These are phyloP conservation scores for Apis florea DNA, from an alignment of 1,140 invertebrate species.

Conservation along the genomic window DNA sequence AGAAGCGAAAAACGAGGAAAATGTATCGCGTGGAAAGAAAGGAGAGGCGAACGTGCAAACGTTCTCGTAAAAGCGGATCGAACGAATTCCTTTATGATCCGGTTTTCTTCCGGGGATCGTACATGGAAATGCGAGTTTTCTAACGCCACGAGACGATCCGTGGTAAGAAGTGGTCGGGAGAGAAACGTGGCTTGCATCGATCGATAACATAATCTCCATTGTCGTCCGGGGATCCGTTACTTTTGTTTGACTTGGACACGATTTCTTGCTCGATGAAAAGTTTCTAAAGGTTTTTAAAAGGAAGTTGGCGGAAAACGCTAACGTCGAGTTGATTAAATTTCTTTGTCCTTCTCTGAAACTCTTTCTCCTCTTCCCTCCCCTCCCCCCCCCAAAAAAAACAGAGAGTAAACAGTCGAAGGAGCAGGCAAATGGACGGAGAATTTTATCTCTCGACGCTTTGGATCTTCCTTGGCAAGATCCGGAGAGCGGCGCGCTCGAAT, in stretches of 20 bases:
- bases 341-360: not conserved
- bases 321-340: conserved; percentile 42
- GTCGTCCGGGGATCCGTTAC: not conserved
- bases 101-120: not conserved
- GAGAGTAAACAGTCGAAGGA: not conserved
- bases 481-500: not conserved
- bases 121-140: not conserved
- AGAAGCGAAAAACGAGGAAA: not conserved
- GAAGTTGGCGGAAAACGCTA: not conserved
- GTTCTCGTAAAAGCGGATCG: conserved; percentile 5
- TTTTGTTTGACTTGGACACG: conserved; percentile 27
- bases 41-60: not conserved
- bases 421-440: not conserved
- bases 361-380: no score
- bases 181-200: not conserved
- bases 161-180: no score
- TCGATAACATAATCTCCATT: conserved; percentile 32
- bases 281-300: not conserved
- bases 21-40: not conserved
- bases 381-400: no score
- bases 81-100: not conserved
- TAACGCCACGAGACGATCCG: no score
- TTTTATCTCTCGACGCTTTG: conserved; percentile 2
- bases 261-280: not conserved
- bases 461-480: not conserved